Evolutionary conservation across 2,797 vertebrate genomes (phyloP).

Genomic region (Cirrhinus mrigala): DNA sequence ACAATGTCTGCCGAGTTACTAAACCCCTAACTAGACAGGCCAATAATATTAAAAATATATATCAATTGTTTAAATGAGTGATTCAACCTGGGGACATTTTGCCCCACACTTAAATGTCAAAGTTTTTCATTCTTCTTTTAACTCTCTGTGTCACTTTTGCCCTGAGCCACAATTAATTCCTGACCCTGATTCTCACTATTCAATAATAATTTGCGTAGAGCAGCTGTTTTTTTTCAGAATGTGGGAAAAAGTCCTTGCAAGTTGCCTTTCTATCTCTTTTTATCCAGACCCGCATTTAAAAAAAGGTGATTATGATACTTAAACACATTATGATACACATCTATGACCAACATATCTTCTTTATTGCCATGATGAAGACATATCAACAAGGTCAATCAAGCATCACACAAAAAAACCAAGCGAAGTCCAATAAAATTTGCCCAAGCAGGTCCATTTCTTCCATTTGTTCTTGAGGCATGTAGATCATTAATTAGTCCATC

Average conservation of each 20-base stretch:
- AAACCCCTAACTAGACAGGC: background rate
- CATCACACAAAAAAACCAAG: background rate
- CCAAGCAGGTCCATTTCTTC: background rate
- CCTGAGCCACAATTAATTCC: background rate
- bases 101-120: background rate
- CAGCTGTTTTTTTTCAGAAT: background rate
- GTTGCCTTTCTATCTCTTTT: background rate
- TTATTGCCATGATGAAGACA: background rate
- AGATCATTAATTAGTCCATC: background rate
- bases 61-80: background rate
- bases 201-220: background rate
- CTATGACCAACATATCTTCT: background rate
- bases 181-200: constrained; percentile 6
- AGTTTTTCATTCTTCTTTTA: too few relatives aligned
- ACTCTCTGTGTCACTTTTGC: background rate
- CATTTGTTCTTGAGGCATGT: background rate
- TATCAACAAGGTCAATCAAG: background rate
- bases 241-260: too few relatives aligned
- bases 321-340: background rate
- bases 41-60: background rate
- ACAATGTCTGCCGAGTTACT: background rate
- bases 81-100: background rate
- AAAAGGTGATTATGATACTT: background rate
- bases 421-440: background rate
- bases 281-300: background rate